Conservation (phyloP, 2,113 vertebrate species). For the Morone saxatilis region DNA sequence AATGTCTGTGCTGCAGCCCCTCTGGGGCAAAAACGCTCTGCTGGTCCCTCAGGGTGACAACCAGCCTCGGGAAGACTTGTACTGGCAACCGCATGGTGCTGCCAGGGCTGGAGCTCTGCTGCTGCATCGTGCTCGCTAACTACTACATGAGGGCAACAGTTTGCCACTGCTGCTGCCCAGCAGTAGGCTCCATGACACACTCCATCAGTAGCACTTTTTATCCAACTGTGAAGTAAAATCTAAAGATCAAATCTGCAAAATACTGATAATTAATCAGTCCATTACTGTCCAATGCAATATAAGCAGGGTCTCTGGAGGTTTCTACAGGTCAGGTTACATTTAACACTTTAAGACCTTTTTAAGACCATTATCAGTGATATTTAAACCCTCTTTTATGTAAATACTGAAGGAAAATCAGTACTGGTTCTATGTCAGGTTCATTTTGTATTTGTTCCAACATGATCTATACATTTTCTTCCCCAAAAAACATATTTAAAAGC, state of each 20-base stretch:
- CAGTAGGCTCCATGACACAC: no score
- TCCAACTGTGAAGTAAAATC: background rate
- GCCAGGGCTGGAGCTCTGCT: constrained; percentile 11
- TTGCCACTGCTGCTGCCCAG: background rate
- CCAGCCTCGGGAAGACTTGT: constrained; percentile 26
- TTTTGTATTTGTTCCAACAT: no score
- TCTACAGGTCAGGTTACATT: no score
- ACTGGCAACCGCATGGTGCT: constrained; percentile 24
- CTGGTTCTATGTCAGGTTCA: no score
- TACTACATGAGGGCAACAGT: background rate
- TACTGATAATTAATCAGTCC: background rate
- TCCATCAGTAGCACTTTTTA: background rate
- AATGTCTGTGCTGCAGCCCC: constrained; percentile 40
- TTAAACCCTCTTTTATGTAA: no score
- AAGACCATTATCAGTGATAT: no score
- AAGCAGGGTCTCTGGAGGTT: no score
- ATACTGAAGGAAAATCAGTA: no score
- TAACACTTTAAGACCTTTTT: no score
- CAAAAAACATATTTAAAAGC: no score
- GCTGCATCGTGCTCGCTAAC: background rate
- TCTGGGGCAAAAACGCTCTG: background rate
- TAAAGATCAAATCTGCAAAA: background rate
- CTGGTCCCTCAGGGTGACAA: constrained; percentile 46
- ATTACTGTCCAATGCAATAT: background rate
- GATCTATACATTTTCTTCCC: no score